Evolutionary conservation across 2,113 vertebrate species (phyloP), one percentile per base, ranked within the genome.

Genomic region (Isichthys henryi): DNA sequence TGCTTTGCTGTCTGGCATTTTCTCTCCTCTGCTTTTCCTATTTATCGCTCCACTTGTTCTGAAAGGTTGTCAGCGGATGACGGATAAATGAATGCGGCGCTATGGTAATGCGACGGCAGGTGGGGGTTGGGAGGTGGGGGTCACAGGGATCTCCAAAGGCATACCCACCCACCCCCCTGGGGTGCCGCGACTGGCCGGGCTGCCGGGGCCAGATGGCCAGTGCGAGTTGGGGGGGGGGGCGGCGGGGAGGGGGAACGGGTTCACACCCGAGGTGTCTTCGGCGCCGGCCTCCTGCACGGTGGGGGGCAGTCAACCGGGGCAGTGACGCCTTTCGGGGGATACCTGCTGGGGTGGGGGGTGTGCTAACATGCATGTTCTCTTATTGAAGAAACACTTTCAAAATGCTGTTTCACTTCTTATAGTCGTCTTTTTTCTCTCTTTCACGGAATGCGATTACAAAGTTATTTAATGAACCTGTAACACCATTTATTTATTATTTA

Each of bases 171-270:
- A 3, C 82, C 82, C 82, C 45, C 82, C 82, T 23, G 82, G 77
- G 39, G 77, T 82, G 77, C 39, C 5, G 43, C 35, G 77, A 23
- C 77, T 11, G 21, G 83, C 23, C 83, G 10, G 83, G 83, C 83
- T 86, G 83, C 48, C 50, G 49, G 48, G 35, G 86, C 27, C 86
- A 87, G 86, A 87, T 87, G 86, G 86, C 39, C 86, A 23, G 45
- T 48, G 82, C 21, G 19, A 8, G 80, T 21, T 19, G 43, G 11
- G 1, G 23, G 31, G 70, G n/a, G 70, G 66, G 9, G 0, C 15
- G 3, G n/a, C n/a, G n/a, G 70, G 70, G n/a, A 10, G 6, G 23
- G 62, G n/a, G 31, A 19, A 35, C 74, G 74, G 74, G 74, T 46
- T 48, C 80, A 48, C 80, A 43, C 80, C 80, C 8, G 80, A 84